Conservation (phyloP, 2,888 invertebrate genomes). For the Phyllotreta cruciferae region DNA sequence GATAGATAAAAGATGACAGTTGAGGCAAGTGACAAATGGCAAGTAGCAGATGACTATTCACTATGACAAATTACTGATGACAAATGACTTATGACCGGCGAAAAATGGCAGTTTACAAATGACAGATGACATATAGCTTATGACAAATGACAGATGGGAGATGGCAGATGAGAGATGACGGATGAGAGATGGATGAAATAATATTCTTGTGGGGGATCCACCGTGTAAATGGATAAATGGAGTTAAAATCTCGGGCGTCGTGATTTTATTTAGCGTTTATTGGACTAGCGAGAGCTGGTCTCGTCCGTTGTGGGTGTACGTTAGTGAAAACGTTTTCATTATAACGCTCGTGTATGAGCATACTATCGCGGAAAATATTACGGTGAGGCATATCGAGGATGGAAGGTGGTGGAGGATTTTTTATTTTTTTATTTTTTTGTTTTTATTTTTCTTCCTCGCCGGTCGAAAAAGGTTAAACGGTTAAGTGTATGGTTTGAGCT, state of each 20-base stretch:
- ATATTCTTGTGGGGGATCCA: constrained; percentile 8
- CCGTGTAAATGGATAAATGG: constrained; percentile 36
- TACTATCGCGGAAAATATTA: constrained; percentile 30
- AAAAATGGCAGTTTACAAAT: no score
- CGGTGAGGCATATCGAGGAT: background rate
- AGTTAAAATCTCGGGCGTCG: no score
- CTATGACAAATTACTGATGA: no score
- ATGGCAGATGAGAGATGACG: constrained; percentile 1
- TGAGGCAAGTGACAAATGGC: no score
- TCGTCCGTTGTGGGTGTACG: constrained; percentile 28
- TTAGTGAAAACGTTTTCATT: constrained; percentile 40
- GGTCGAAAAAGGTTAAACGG: constrained; percentile 24
- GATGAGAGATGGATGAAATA: background rate
- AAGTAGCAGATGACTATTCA: no score
- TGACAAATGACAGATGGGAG: background rate
- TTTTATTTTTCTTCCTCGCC: no score
- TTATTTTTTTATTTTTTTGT: constrained; percentile 2
- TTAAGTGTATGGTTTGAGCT: constrained; percentile 26
- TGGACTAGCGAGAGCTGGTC: constrained; percentile 34
- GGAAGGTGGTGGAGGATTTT: constrained; percentile 12
- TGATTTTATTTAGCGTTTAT: constrained; percentile 39
- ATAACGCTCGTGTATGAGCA: constrained; percentile 15
- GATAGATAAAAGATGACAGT: no score
- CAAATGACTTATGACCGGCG: no score
- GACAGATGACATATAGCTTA: background rate